phyloP scores from a whole-genome alignment of 2,797 vertebrate species.

The Tolypeutes matacus region DNA sequence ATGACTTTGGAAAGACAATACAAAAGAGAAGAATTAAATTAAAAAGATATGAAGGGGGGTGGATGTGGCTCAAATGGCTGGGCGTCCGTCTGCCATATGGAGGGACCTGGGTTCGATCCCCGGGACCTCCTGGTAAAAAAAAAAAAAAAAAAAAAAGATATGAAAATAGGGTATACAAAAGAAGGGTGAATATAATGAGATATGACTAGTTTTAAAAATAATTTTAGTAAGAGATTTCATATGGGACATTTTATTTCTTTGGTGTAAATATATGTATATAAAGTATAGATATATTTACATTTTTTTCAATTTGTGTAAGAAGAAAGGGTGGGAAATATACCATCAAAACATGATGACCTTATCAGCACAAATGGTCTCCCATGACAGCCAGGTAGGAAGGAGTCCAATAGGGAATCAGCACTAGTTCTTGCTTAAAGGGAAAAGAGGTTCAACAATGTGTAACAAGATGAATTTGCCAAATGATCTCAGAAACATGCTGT shows the following conservation, averaged over 20 bases:
- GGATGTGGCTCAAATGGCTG: no score
- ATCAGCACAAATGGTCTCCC: background rate
- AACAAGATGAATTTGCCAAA: constrained; percentile 34
- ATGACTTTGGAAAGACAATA: no score
- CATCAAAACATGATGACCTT: background rate
- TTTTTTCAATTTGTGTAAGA: background rate
- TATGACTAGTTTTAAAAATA: background rate
- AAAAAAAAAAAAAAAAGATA: no score
- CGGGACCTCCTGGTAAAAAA: no score
- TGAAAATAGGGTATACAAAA: background rate
- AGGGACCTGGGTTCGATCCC: no score
- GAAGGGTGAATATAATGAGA: background rate
- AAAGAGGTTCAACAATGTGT: background rate
- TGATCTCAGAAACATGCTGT: constrained; percentile 36
- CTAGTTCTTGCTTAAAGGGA: background rate
- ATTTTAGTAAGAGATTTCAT: background rate
- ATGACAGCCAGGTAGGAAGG: background rate
- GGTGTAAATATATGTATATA: background rate
- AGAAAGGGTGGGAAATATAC: background rate
- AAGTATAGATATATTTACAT: background rate
- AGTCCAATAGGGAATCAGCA: background rate
- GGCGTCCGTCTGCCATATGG: no score
- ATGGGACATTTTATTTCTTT: background rate
- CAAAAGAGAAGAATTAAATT: background rate
- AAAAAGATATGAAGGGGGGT: background rate